A percentile compares a stretch with the other conserved stretches of the same genome.
These are phyloP conservation scores for Eristalis pertinax DNA, from an alignment of 2,888 invertebrate species.

Conservation along the genomic window DNA sequence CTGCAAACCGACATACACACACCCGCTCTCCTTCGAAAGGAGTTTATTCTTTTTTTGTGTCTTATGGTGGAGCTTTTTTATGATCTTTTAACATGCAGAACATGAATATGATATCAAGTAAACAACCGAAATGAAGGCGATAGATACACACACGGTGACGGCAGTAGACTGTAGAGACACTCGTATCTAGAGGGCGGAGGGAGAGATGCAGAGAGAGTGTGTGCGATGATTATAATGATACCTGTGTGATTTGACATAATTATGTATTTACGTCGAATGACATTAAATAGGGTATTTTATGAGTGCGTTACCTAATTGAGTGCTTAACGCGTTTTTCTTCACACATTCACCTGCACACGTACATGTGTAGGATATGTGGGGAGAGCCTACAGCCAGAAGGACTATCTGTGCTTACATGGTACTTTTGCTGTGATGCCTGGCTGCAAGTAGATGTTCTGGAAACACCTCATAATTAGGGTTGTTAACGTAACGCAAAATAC, in stretches of 20 bases:
- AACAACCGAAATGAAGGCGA: constrained; percentile 56
- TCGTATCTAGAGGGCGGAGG: constrained; percentile 22
- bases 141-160: not conserved
- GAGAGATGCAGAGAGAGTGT: constrained; percentile 13
- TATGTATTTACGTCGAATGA: constrained; percentile 67
- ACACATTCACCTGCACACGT: not conserved
- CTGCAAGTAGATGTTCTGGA: constrained; percentile 17
- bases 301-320: constrained; percentile 65
- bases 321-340: constrained; percentile 51
- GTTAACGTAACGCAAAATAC: constrained; percentile 34
- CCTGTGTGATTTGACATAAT: constrained; percentile 71
- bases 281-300: constrained; percentile 62
- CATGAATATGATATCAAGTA: constrained; percentile 71
- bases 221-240: constrained; percentile 61
- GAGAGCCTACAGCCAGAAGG: not conserved
- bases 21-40: constrained; percentile 12
- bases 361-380: not conserved
- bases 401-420: not conserved
- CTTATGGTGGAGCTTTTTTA: constrained; percentile 42
- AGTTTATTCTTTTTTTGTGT: constrained; percentile 6
- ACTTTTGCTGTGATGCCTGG: not conserved
- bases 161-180: not conserved
- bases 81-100: constrained; percentile 70
- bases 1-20: not conserved
- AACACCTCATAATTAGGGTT: constrained; percentile 40